Conservation (phyloP, 1,140 invertebrate genomes). For the Zaprionus kolodkinae region DNA sequence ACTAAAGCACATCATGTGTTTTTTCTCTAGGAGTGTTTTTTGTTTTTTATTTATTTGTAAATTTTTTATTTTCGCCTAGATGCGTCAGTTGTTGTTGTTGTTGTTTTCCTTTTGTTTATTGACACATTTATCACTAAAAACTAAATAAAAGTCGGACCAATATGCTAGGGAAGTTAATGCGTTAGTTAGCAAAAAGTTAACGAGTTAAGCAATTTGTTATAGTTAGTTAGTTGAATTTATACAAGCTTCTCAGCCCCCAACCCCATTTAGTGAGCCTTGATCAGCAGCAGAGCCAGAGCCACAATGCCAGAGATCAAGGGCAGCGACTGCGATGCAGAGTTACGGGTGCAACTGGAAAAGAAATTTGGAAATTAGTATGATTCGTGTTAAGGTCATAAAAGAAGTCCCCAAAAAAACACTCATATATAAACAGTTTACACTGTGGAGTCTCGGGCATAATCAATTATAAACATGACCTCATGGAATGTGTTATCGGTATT, state of each 20-base stretch:
- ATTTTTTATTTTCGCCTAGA: conserved; percentile 39
- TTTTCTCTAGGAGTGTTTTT: conserved; percentile 13
- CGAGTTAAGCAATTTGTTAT: conserved; percentile 18
- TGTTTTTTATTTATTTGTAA: conserved; percentile 18
- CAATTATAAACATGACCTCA: neutral
- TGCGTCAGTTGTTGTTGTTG: conserved; percentile 27
- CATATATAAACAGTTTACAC: neutral
- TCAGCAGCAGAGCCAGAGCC: conserved; percentile 54
- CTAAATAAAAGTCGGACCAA: conserved; percentile 72
- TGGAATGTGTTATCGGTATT: neutral
- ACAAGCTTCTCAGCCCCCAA: conserved; percentile 5
- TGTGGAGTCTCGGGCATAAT: neutral
- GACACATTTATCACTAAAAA: conserved; percentile 67
- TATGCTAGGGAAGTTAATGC: conserved; percentile 36
- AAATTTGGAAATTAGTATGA: neutral
- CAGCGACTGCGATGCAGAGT: conserved; percentile 43
- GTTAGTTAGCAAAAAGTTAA: conserved; percentile 20
- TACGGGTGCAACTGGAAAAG: conserved; percentile 28
- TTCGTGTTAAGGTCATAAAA: neutral
- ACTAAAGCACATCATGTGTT: conserved; percentile 42
- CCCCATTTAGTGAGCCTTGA: conserved; percentile 46
- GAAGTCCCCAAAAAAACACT: neutral
- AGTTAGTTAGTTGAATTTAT: conserved; percentile 21
- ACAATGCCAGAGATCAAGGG: conserved; percentile 60
- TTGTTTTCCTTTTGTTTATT: conserved; percentile 38